Evolutionary conservation across 2,113 vertebrate species (phyloP).

Genomic region (Muntiacus reevesi): DNA sequence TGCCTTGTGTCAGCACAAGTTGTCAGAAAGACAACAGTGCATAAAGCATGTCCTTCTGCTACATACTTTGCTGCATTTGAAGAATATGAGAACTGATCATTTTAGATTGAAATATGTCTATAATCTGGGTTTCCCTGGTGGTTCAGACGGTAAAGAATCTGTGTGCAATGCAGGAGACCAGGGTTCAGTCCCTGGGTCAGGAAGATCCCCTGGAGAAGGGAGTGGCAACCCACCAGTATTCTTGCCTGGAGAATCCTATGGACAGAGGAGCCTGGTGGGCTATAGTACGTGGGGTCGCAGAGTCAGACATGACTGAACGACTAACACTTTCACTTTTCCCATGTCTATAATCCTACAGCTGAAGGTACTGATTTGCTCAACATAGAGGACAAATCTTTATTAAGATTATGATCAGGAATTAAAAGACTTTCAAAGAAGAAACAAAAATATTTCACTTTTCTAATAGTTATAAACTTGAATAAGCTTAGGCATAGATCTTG

Average conservation of each 20-base stretch:
- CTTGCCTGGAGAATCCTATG: neutral
- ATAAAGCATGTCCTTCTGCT: neutral
- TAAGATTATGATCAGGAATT: neutral
- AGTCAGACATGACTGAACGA: neutral
- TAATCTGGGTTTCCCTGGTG: neutral
- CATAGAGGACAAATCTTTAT: neutral
- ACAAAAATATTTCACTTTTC: neutral
- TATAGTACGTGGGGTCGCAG: neutral
- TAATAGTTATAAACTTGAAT: neutral
- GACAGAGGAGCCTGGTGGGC: neutral
- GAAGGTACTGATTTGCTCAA: neutral
- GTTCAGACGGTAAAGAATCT: neutral
- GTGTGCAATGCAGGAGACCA: neutral
- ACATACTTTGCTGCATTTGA: neutral
- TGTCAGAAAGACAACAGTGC: neutral
- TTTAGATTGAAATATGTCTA: neutral
- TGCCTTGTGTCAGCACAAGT: neutral
- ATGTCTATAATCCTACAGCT: neutral
- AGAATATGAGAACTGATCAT: neutral
- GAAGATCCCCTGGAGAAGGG: neutral
- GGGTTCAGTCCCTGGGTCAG: neutral
- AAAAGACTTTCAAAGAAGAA: slow-evolving; percentile 29
- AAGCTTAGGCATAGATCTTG: neutral
- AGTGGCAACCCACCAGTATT: neutral
- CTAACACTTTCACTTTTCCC: neutral